phyloP scores from a whole-genome alignment of 2,797 vertebrate species.

The Megalops cyprinoides region DNA sequence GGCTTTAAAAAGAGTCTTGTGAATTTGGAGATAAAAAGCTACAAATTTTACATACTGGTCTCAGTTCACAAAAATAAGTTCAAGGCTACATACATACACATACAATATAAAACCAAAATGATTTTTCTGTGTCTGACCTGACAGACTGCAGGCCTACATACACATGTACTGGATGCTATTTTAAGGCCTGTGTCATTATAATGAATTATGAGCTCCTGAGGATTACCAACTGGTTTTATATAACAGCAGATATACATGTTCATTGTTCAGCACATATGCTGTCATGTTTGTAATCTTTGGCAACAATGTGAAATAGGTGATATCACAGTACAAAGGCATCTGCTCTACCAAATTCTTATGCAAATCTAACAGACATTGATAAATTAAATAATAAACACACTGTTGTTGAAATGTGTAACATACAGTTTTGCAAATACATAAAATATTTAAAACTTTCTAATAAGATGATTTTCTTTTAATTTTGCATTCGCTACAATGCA shows the following conservation, averaged over 20 bases:
- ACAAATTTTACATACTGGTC: too few species aligned
- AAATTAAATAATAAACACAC: background rate
- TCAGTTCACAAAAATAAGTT: too few species aligned
- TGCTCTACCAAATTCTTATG: background rate
- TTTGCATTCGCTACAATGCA: background rate
- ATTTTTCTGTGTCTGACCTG: too few species aligned
- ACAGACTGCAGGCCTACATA: too few species aligned
- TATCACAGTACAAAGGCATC: background rate
- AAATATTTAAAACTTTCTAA: too few species aligned
- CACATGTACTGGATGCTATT: too few species aligned
- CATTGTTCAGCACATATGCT: background rate
- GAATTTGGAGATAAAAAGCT: too few species aligned
- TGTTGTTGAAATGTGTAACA: background rate
- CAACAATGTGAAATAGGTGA: background rate
- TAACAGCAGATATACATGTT: background rate
- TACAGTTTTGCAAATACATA: conserved; percentile 3
- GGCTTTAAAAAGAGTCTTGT: too few species aligned
- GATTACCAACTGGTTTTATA: background rate
- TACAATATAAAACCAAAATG: too few species aligned
- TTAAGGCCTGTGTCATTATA: background rate
- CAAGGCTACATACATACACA: too few species aligned
- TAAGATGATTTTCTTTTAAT: too few species aligned
- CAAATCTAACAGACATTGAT: background rate
- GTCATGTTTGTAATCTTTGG: background rate
- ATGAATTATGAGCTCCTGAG: background rate